Evolutionary conservation across 2,797 vertebrate species (phyloP).

Genomic region (Pampus argenteus): DNA sequence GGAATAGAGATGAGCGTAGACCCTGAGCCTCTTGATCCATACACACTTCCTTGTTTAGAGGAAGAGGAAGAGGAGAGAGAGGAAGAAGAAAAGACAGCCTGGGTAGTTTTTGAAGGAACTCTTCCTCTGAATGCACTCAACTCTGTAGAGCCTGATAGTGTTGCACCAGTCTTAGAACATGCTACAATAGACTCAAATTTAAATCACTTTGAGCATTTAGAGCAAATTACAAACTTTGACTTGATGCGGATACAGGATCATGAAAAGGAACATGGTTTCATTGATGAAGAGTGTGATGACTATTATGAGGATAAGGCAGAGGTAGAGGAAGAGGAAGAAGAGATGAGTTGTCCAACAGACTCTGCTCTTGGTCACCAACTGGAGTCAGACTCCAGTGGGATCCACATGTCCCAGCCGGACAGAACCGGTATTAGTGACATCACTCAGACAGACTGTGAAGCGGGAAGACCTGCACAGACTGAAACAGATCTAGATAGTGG

Average conservation of each 20-base stretch:
- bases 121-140: conserved; percentile 58
- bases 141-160: conserved; percentile 31
- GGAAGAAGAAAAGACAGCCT: conserved; percentile 40
- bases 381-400: conserved; percentile 82
- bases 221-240: conserved; percentile 56
- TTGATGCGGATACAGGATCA: conserved; percentile 71
- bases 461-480: conserved; percentile 57
- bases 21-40: conserved; percentile 75
- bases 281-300: conserved; percentile 73
- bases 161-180: conserved; percentile 35
- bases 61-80: conserved; percentile 65
- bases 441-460: conserved; percentile 63
- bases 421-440: conserved; percentile 60
- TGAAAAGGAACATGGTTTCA: conserved; percentile 69
- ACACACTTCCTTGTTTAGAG: conserved; percentile 68
- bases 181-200: conserved; percentile 20
- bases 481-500: conserved; percentile 81
- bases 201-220: conserved; percentile 34
- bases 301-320: conserved; percentile 44
- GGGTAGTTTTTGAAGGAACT: conserved; percentile 60
- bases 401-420: conserved; percentile 76
- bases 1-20: conserved; percentile 77
- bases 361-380: conserved; percentile 72
- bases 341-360: conserved; percentile 73
- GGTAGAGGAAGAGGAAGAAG: conserved; percentile 67